Evolutionary conservation across 2,888 invertebrate genomes (phyloP).

Genomic region (Diarsia brunnea): DNA sequence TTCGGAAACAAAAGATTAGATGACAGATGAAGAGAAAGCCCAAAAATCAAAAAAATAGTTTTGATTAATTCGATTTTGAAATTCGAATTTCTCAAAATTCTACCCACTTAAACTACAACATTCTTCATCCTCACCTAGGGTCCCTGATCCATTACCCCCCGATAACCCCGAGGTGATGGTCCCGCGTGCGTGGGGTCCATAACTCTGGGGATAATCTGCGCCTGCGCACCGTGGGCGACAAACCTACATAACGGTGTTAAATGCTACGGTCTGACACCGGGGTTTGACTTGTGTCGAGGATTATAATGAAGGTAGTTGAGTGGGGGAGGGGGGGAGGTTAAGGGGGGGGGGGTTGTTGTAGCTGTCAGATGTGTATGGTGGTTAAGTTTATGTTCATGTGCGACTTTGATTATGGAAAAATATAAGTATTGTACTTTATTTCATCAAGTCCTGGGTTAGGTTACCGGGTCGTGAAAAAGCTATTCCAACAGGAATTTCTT

Average conservation of each 20-base stretch:
- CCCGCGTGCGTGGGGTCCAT: conserved; percentile 74
- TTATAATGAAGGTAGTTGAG: conserved; percentile 32
- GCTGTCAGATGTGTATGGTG: neutral
- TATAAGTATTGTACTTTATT: neutral
- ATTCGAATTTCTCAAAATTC: neutral
- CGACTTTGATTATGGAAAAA: neutral
- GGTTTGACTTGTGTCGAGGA: conserved; percentile 57
- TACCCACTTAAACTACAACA: conserved; percentile 13
- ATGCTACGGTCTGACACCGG: conserved; percentile 53
- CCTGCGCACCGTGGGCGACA: conserved; percentile 75
- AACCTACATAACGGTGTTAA: conserved; percentile 71
- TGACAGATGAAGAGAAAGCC: neutral
- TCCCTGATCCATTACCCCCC: conserved; percentile 36
- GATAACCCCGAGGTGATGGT: conserved; percentile 67
- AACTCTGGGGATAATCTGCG: conserved; percentile 74
- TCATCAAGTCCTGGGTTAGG: too few species aligned
- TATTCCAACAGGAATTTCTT: too few species aligned
- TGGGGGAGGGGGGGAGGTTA: neutral
- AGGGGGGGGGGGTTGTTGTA: neutral
- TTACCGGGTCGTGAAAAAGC: too few species aligned
- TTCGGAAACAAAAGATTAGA: neutral
- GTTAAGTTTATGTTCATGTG: neutral
- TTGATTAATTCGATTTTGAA: neutral
- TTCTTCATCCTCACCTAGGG: conserved; percentile 1
- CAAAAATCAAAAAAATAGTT: neutral